Conservation (phyloP, 2,113 vertebrate genomes). For the Pipa parva region DNA sequence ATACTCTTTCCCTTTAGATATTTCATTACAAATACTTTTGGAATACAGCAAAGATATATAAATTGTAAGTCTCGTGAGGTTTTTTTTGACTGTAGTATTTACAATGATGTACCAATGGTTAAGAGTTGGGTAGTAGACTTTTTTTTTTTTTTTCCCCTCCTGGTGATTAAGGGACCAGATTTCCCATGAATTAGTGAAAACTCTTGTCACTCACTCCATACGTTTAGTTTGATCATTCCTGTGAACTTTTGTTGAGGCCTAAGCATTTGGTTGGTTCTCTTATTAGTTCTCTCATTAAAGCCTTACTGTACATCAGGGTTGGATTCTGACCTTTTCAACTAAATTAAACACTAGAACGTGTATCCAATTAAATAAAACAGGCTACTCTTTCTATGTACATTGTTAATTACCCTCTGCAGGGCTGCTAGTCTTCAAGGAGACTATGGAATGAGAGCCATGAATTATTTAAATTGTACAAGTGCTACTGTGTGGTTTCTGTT, state of each 20-base stretch:
- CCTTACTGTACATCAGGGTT: not conserved
- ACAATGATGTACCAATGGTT: too few species aligned
- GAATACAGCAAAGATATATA: too few species aligned
- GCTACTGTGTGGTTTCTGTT: conserved; percentile 8
- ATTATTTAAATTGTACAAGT: conserved; percentile 21
- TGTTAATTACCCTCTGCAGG: conserved; percentile 17
- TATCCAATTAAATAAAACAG: conserved; percentile 23
- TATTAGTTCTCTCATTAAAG: not conserved
- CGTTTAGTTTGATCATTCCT: too few species aligned
- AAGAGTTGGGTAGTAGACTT: too few species aligned
- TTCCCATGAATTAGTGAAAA: too few species aligned
- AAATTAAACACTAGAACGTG: not conserved
- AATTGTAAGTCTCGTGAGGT: too few species aligned
- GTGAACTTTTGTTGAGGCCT: not conserved
- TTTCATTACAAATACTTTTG: too few species aligned
- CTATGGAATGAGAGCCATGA: not conserved
- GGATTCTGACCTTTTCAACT: not conserved
- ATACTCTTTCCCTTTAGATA: too few species aligned
- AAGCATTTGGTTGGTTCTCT: not conserved
- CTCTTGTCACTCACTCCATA: too few species aligned
- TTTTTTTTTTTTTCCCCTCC: too few species aligned
- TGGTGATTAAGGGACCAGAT: too few species aligned
- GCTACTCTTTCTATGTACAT: not conserved
- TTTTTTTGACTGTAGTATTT: too few species aligned
- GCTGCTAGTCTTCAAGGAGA: not conserved